Percentiles rank a stretch among this genome's conserved stretches.
Evolutionary conservation across 2,797 vertebrate genomes (phyloP).

Genomic region (Megaceryle alcyon): DNA sequence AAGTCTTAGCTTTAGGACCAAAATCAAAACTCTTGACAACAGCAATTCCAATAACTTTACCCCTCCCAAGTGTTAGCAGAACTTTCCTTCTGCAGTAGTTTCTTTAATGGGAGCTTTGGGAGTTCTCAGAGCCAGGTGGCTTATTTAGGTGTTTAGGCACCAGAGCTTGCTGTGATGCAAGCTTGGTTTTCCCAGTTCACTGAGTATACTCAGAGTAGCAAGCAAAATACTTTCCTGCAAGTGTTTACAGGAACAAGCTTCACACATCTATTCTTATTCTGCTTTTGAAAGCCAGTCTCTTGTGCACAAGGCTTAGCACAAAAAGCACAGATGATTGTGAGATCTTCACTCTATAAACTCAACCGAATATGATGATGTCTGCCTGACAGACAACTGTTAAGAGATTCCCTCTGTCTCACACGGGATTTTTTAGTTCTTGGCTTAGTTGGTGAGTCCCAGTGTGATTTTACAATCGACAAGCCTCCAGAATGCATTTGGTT

Average conservation of each 20-base stretch:
- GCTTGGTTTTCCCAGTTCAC: background rate
- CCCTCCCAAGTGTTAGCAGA: background rate
- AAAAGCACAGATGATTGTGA: background rate
- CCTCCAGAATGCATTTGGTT: background rate
- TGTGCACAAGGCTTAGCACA: constrained; percentile 1
- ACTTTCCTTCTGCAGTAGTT: background rate
- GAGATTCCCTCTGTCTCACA: background rate
- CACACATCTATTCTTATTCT: background rate
- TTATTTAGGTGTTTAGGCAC: background rate
- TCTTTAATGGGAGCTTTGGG: background rate
- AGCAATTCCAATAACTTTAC: background rate
- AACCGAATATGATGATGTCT: constrained; percentile 26
- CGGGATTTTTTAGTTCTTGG: background rate
- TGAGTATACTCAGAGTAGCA: background rate
- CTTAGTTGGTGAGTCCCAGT: background rate
- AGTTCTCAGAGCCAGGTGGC: background rate
- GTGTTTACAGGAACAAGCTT: background rate
- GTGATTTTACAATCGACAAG: background rate
- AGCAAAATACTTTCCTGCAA: background rate
- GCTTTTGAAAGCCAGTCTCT: background rate
- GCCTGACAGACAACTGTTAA: background rate
- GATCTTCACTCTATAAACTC: constrained; percentile 1
- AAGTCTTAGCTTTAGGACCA: background rate
- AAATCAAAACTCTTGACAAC: constrained; percentile 33
- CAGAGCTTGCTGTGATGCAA: background rate